Evolutionary conservation across 2,888 invertebrate species (phyloP).

Genomic region (Dicroscelio sp.): DNA sequence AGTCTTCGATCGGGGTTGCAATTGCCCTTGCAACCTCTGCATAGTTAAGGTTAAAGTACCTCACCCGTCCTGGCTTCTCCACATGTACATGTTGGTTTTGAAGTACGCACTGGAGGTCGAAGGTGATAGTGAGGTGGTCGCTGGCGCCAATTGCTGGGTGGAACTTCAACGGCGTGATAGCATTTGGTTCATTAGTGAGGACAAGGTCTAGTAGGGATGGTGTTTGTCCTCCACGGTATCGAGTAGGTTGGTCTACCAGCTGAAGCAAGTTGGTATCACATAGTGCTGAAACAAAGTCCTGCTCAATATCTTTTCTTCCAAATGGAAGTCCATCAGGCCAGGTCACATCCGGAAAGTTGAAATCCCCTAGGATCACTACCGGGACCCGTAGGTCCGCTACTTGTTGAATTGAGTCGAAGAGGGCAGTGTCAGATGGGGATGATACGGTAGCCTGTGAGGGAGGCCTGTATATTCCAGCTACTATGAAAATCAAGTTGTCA

Average conservation of each 20-base stretch:
- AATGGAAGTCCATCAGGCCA: neutral
- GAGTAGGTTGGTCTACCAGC: neutral
- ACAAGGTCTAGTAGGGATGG: neutral
- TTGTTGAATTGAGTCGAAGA: neutral
- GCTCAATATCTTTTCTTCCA: neutral
- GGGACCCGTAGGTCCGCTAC: neutral
- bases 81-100: no score
- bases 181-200: neutral
- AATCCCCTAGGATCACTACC: conserved; percentile 25
- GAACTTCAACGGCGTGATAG: neutral
- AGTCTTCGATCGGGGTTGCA: neutral
- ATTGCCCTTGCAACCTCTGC: neutral
- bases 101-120: conserved; percentile 14
- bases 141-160: conserved; percentile 1
- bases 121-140: neutral
- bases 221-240: neutral
- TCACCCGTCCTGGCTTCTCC: neutral
- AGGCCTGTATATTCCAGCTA: neutral
- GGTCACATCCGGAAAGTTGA: conserved; percentile 15
- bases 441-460: neutral
- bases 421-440: neutral
- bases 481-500: neutral
- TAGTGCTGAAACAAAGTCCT: neutral
- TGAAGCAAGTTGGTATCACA: neutral
- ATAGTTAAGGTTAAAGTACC: neutral